A percentile compares a stretch with the other conserved stretches of the same genome.
These are phyloP conservation scores for Alfaro cultratus DNA, from an alignment of 2,797 vertebrate species.

Conservation along the genomic window DNA sequence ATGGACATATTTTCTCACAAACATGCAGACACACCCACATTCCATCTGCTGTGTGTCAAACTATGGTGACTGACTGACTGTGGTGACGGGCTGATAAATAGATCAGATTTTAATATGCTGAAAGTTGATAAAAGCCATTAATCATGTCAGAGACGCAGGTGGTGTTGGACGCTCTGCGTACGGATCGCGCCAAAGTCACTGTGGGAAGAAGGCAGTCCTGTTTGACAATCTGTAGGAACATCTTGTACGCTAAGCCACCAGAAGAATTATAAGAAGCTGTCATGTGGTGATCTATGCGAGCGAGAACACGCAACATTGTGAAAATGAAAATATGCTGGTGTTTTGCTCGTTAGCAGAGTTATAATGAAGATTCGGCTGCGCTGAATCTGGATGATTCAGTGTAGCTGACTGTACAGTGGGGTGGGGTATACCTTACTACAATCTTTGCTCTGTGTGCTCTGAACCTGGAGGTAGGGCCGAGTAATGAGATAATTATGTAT, in stretches of 20 bases:
- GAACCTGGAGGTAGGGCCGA: neutral
- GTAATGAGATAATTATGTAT: neutral
- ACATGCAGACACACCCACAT: constrained; percentile 61
- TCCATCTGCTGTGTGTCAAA: constrained; percentile 55
- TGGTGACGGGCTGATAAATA: constrained; percentile 58
- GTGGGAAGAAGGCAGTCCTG: constrained; percentile 44
- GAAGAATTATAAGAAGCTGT: constrained; percentile 4
- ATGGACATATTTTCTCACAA: constrained; percentile 18
- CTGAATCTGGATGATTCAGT: neutral
- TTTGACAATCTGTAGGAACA: constrained; percentile 24
- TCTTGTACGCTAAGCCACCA: neutral
- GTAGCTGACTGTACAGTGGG: neutral
- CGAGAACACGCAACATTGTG: neutral
- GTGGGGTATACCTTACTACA: neutral
- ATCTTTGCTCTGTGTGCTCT: neutral
- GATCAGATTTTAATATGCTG: constrained; percentile 64
- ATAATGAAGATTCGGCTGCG: neutral
- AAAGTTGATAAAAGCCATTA: constrained; percentile 50
- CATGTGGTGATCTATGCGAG: neutral
- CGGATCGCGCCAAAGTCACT: constrained; percentile 26
- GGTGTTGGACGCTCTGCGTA: constrained; percentile 36
- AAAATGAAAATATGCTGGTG: neutral
- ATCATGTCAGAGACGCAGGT: constrained; percentile 55
- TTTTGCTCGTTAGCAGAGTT: neutral
- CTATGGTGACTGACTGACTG: constrained; percentile 44